phyloP scores from a whole-genome alignment of 1,140 invertebrate species.

The Hycleus cichorii region DNA sequence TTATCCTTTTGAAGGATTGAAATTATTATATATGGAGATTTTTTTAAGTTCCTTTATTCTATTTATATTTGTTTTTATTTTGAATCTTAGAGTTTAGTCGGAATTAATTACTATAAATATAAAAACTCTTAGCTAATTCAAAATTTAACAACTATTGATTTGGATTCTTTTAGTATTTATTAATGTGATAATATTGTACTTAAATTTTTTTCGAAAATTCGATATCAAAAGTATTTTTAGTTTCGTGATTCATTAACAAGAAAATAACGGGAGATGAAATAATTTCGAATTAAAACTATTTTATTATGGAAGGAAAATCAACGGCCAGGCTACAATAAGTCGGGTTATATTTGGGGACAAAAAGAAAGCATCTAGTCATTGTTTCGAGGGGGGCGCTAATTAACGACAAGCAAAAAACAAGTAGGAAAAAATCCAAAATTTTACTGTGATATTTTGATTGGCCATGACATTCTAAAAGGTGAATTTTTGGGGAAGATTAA shows the following conservation, averaged over 20 bases:
- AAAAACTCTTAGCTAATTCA: too few relatives aligned
- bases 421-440: slow-evolving; percentile 5
- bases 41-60: slow-evolving; percentile 10
- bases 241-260: neutral
- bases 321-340: slow-evolving; percentile 11
- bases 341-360: neutral
- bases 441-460: slow-evolving; percentile 17
- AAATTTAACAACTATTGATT: neutral
- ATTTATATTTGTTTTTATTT: slow-evolving; percentile 5
- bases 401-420: neutral
- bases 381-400: too few relatives aligned
- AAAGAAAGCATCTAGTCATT: slow-evolving; percentile 11
- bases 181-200: neutral
- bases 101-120: neutral
- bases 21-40: slow-evolving; percentile 7
- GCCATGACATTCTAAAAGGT: slow-evolving; percentile 11
- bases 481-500: too few relatives aligned
- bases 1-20: slow-evolving; percentile 9
- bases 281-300: neutral
- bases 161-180: neutral
- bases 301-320: neutral
- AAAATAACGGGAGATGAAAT: neutral
- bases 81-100: slow-evolving; percentile 1
- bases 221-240: neutral
- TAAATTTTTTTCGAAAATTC: neutral